Conservation (phyloP, 2,888 invertebrate genomes). For the Synanthedon vespiformis region DNA sequence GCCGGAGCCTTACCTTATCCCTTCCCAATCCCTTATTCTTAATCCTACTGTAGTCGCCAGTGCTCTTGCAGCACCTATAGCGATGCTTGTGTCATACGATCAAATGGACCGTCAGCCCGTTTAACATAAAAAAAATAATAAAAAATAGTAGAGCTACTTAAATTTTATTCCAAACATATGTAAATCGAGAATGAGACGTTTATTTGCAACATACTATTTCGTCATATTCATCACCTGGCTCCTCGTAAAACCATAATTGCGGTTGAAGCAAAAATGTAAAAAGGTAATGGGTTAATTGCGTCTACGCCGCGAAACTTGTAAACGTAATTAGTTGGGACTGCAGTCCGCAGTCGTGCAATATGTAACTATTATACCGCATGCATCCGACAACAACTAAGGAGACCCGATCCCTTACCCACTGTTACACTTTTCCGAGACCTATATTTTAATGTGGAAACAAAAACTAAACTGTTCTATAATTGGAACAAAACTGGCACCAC, state of each 20-base stretch:
- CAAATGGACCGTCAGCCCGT: no score
- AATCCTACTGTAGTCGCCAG: no score
- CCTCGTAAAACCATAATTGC: not conserved
- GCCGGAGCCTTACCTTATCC: no score
- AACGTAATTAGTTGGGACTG: conserved; percentile 14
- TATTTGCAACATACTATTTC: no score
- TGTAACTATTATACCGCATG: not conserved
- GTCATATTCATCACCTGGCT: no score
- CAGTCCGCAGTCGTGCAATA: not conserved
- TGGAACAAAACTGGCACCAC: conserved; percentile 1
- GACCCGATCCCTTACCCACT: conserved; percentile 4
- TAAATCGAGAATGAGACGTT: no score
- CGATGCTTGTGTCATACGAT: no score
- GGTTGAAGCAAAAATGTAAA: not conserved
- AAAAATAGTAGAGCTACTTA: no score
- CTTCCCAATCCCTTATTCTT: no score
- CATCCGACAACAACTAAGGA: conserved; percentile 1
- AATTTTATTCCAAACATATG: no score
- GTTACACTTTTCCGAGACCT: conserved; percentile 5
- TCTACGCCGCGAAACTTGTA: conserved; percentile 20
- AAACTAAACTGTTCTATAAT: conserved; percentile 8
- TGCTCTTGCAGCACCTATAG: no score
- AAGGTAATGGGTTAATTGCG: conserved; percentile 25
- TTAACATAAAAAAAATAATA: no score
- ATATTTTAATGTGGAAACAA: conserved; percentile 10